Evolutionary conservation across 2,888 invertebrate species (phyloP).

Genomic region (Ennomos fuscantarius): DNA sequence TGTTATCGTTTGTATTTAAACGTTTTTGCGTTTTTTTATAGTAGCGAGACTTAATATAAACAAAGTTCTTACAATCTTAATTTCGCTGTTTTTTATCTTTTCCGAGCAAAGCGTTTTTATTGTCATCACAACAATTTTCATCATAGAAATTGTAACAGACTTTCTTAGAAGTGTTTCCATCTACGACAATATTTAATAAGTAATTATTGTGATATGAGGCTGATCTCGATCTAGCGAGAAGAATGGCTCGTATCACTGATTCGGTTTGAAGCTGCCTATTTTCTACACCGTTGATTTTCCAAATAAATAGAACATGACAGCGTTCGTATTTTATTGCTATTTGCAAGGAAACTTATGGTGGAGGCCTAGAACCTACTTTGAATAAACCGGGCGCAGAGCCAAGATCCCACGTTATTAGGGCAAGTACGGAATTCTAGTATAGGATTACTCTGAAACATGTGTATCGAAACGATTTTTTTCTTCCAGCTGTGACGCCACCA

Average conservation of each 20-base stretch:
- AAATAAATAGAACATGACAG: conserved; percentile 31
- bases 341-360: conserved; percentile 44
- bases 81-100: conserved; percentile 11
- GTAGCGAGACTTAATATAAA: conserved; percentile 3
- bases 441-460: conserved; percentile 32
- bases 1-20: background rate
- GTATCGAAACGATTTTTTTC: conserved; percentile 25
- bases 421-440: conserved; percentile 32
- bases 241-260: background rate
- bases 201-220: too few species aligned
- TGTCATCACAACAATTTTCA: background rate
- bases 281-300: conserved; percentile 19
- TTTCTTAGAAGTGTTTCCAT: too few species aligned
- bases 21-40: background rate
- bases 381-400: conserved; percentile 47
- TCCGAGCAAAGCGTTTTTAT: background rate
- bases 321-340: conserved; percentile 39
- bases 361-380: conserved; percentile 41
- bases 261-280: conserved; percentile 15
- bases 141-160: too few species aligned
- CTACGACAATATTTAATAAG: too few species aligned
- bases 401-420: conserved; percentile 41
- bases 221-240: background rate
- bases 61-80: conserved; percentile 6
- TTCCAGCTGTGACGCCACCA: conserved; percentile 25